Evolutionary conservation across 2,888 invertebrate species (phyloP).

Genomic region (Ectemnius continuus): DNA sequence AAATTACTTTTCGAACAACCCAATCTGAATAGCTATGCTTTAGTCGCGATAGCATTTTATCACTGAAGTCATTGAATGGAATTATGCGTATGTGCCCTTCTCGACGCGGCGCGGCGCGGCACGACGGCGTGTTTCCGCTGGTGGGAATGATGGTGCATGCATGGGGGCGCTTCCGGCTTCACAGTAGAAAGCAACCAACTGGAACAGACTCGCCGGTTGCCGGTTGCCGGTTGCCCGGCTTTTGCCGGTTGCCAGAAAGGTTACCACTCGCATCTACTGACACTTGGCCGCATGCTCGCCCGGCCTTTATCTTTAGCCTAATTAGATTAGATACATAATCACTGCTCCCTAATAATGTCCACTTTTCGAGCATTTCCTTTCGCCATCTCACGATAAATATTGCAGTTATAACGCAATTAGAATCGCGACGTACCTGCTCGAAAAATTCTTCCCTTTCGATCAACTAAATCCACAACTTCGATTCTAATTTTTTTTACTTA

Average conservation of each 20-base stretch:
- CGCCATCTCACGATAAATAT: conserved; percentile 4
- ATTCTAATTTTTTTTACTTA: no score
- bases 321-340: conserved; percentile 61
- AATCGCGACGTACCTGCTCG: no score
- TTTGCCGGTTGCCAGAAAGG: conserved; percentile 3
- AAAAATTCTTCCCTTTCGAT: no score
- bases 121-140: conserved; percentile 45
- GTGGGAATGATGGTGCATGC: conserved; percentile 29
- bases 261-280: conserved; percentile 20
- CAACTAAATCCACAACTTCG: no score
- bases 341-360: not conserved
- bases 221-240: no score
- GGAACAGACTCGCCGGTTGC: conserved; percentile 34
- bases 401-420: not conserved
- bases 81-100: conserved; percentile 26
- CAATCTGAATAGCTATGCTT: no score
- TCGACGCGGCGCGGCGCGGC: conserved; percentile 15
- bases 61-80: not conserved
- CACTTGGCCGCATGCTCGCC: conserved; percentile 9
- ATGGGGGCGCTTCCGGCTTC: conserved; percentile 51
- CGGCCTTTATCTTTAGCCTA: conserved; percentile 47
- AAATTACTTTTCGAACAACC: no score
- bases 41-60: no score
- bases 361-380: not conserved
- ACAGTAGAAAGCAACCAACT: conserved; percentile 56